Conservation (phyloP, 2,113 vertebrate species). For the Paratilapia polleni region DNA sequence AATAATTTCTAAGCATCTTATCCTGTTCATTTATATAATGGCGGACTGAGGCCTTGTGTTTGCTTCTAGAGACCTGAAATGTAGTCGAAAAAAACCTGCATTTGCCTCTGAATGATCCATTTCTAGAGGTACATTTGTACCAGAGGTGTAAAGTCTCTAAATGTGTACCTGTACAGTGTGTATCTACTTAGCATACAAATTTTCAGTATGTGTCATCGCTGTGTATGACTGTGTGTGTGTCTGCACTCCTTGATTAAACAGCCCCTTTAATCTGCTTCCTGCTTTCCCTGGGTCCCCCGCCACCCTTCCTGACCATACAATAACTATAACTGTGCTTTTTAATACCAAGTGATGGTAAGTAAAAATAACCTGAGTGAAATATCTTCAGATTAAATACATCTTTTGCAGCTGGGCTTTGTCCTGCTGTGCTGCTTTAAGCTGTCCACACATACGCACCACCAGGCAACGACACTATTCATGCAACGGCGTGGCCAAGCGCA, state of each 20-base stretch:
- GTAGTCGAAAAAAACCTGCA: background rate
- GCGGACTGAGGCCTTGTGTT: slow-evolving; percentile 69
- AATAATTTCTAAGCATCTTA: slow-evolving; percentile 87
- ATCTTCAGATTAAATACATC: slow-evolving; percentile 83
- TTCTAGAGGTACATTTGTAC: background rate
- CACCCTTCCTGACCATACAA: slow-evolving; percentile 46
- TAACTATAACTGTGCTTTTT: slow-evolving; percentile 75
- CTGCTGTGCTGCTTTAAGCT: slow-evolving; percentile 53
- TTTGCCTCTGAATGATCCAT: background rate
- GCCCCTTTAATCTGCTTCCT: slow-evolving; percentile 60
- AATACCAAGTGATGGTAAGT: slow-evolving; percentile 77
- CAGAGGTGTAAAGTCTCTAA: background rate
- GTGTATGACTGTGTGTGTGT: slow-evolving; percentile 3
- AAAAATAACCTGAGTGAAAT: slow-evolving; percentile 80
- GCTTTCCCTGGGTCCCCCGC: slow-evolving; percentile 49
- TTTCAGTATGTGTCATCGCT: background rate
- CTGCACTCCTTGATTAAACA: slow-evolving; percentile 69
- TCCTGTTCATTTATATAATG: slow-evolving; percentile 85
- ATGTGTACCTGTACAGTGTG: background rate
- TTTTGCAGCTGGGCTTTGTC: slow-evolving; percentile 58
- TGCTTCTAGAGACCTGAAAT: slow-evolving; percentile 47
- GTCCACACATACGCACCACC: slow-evolving; percentile 10
- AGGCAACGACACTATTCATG: background rate
- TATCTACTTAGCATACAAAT: background rate
- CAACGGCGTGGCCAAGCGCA: background rate